Conservation (phyloP, 2,113 vertebrate species). For the Coregonus clupeaformis region DNA sequence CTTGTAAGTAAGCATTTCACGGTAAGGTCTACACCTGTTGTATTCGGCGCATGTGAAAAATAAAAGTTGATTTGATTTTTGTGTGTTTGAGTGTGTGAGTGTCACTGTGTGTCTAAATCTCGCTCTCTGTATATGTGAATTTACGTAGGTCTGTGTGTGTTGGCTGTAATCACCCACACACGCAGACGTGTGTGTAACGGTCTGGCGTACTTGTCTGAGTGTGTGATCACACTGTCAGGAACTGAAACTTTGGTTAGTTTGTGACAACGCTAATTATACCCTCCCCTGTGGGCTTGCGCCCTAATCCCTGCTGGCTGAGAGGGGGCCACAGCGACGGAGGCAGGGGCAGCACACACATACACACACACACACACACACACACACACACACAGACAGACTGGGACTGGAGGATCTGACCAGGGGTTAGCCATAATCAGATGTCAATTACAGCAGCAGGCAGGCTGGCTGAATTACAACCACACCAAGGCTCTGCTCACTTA, state of each 20-base stretch:
- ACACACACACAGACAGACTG: background rate
- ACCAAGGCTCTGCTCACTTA: conserved; percentile 15
- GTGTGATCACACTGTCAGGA: background rate
- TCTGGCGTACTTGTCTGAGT: background rate
- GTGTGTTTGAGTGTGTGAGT: conserved; percentile 2
- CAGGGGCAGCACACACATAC: background rate
- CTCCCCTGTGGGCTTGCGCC: conserved; percentile 22
- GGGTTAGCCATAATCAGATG: conserved; percentile 50
- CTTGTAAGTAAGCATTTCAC: too few relatives aligned
- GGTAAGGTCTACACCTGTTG: too few relatives aligned
- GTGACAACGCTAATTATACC: background rate
- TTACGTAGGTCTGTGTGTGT: background rate
- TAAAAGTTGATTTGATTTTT: too few relatives aligned
- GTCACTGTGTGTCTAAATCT: too few relatives aligned
- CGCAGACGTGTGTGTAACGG: background rate
- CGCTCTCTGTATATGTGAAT: background rate
- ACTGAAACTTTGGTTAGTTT: conserved; percentile 22
- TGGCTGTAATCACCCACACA: conserved; percentile 12
- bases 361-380: too few relatives aligned
- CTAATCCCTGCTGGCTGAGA: background rate
- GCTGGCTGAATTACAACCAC: conserved; percentile 11
- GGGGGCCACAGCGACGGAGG: background rate
- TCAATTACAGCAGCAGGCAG: conserved; percentile 30
- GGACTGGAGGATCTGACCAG: background rate
- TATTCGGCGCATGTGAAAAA: too few relatives aligned